Base-by-base conservation (phyloP, 2,113 vertebrate genomes). In the Camelus bactrianus region DNA sequence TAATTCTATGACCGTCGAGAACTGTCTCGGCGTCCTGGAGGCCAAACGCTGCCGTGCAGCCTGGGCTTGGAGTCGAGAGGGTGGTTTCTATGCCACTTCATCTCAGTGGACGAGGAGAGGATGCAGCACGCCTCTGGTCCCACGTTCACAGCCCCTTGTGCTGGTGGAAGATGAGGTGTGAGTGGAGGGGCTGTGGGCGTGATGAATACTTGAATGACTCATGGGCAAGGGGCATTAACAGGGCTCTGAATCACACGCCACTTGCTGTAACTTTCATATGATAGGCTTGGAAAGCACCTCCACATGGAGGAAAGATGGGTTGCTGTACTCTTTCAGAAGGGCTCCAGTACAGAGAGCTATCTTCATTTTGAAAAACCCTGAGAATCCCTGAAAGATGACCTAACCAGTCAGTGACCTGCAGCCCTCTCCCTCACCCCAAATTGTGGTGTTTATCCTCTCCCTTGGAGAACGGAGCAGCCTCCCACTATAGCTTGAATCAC, bases 261-360 rank as follows among this genome's bases (percentile, higher is more conserved):
- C 42, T 89, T 42, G 46, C 70, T 96, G 4, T 89, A 56, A 69
- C 52, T 96, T 73, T 93, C 52, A 64, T 69, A 65, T 20, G 26
- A 81, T 62, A 35, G 0, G 22, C n/a, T 76, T 88, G 81, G 93
- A 95, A 97, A 95, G 28, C 79, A 56, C 93, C 94, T 88, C 17
- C 0, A 6, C 14, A 65, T 24, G 70, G 85, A 84, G 32, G 58
- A 92, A 73, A 94, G 79, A 65, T n/a, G 38, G 12, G 28, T n/a
- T 20, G 15, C 77, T 50, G 30, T 30, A 48, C n/a, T 70, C 50
- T 94, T 81, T 85, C 52, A 87, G 70, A 95, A 80, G 9, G 48
- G 4, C 24, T 65, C 22, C 46, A 19, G 30, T n/a, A 80, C 5
- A 38, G 60, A 73, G 67, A 72, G 16, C 13, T 12, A 58, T 88